Evolutionary conservation across 2,113 vertebrate species (phyloP).

Genomic region (Myotis lucifugus): DNA sequence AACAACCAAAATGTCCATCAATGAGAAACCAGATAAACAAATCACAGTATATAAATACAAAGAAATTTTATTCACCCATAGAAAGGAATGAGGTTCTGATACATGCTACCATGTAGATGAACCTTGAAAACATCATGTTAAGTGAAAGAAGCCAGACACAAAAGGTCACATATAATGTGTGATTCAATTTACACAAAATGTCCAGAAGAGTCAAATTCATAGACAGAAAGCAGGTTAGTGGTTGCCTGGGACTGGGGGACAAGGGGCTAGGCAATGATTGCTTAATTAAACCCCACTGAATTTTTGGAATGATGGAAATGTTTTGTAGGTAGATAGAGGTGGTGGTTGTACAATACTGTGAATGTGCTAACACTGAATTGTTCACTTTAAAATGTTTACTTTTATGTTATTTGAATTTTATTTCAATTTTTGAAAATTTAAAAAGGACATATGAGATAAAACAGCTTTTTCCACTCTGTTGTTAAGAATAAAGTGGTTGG

Average conservation of each 20-base stretch:
- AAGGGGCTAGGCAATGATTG: neutral
- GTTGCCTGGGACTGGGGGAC: neutral
- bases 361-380: neutral
- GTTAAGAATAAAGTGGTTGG: conserved; percentile 12
- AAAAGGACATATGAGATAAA: conserved; percentile 4
- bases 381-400: conserved; percentile 22
- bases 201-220: neutral
- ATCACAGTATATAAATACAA: neutral
- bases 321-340: neutral
- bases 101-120: neutral
- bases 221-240: neutral
- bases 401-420: neutral
- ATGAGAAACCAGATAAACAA: neutral
- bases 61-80: neutral
- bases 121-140: neutral
- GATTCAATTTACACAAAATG: neutral
- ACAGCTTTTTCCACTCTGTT: neutral
- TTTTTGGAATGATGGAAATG: neutral
- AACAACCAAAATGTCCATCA: neutral
- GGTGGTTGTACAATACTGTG: neutral
- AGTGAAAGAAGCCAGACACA: neutral
- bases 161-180: neutral
- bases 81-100: neutral
- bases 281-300: neutral
- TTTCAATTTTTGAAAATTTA: neutral